Evolutionary conservation across 35 echinoderm and acorn worm species (phyloP), one percentile per base, ranked within the genome.

Genomic region (Ophiothrix spiculata): DNA sequence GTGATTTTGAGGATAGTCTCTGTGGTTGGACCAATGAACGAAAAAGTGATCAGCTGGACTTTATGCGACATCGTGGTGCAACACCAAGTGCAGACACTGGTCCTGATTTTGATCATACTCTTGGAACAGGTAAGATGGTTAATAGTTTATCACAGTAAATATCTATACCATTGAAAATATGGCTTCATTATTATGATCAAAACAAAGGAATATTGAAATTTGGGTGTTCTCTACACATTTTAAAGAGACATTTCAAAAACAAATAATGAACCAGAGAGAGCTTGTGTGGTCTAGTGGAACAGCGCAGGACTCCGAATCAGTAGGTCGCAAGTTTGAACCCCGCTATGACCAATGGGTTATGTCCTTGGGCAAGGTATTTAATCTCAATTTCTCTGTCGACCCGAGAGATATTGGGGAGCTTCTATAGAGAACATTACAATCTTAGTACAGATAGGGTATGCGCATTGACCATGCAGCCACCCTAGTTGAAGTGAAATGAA

Each of bases 71-170:
- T 29, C 90, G 77, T 0, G 91, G 91, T 12, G 29, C 14, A 0
- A 97, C 91, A 32, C 19, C 75, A 4, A 88, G 74, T 19, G 33
- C 17, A 25, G 40, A 64, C 31, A 93, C 95, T 0, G 95, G 95
- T 34, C 95, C 95, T 38, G 56, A 56, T 1, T 83, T 56, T 87
- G 95, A 97, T 56, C 95, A 97, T 73, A 97, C 95, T 4, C 79
- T 41, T 21, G 73, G 81, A 54, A 90, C 80, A 12, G 78, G n/a
- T n/a, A n/a, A n/a, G n/a, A n/a, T n/a, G 74, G 25, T 32, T 28
- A 32, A 25, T 25, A 32, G 25, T 28, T 28, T 1, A 73, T 11
- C 64, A 73, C 33, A 28, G 25, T 19, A 8, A 73, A 28, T 25
- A 29, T 29, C 19, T 17, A 64, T 64, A 23, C 19, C 56, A 0